Conservation (phyloP, 2,888 invertebrate genomes). For the Arctia plantaginis region DNA sequence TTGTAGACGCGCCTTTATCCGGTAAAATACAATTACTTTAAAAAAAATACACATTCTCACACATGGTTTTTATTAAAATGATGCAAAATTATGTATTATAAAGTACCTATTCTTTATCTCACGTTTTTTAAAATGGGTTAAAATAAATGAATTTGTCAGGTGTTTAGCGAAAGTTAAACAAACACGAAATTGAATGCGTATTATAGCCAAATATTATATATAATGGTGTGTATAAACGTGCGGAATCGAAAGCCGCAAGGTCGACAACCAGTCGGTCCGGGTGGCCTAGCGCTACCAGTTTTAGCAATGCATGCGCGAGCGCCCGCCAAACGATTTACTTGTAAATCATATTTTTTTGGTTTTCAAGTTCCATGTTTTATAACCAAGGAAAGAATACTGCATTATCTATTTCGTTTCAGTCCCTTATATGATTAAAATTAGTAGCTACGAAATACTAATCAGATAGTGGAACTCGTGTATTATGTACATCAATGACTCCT, state of each 20-base stretch:
- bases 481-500: background rate
- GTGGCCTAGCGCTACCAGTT: slow-evolving; percentile 52
- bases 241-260: slow-evolving; percentile 75
- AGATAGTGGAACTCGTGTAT: too few species aligned
- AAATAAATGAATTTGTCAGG: background rate
- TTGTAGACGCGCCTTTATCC: background rate
- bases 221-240: slow-evolving; percentile 48
- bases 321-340: slow-evolving; percentile 29
- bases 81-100: background rate
- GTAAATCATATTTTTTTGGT: slow-evolving; percentile 36
- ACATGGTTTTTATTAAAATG: background rate
- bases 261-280: slow-evolving; percentile 63
- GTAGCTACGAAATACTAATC: too few species aligned
- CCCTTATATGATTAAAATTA: background rate
- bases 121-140: background rate
- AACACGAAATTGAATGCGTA: slow-evolving; percentile 52
- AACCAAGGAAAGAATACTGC: background rate
- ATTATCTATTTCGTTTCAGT: background rate
- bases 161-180: slow-evolving; percentile 35
- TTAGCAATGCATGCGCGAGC: slow-evolving; percentile 35
- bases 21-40: background rate
- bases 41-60: background rate
- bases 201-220: slow-evolving; percentile 56
- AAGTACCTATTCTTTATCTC: background rate
- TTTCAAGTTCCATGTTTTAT: background rate